Conservation (phyloP, 2,888 invertebrate genomes). For the Lochmaea capreae region DNA sequence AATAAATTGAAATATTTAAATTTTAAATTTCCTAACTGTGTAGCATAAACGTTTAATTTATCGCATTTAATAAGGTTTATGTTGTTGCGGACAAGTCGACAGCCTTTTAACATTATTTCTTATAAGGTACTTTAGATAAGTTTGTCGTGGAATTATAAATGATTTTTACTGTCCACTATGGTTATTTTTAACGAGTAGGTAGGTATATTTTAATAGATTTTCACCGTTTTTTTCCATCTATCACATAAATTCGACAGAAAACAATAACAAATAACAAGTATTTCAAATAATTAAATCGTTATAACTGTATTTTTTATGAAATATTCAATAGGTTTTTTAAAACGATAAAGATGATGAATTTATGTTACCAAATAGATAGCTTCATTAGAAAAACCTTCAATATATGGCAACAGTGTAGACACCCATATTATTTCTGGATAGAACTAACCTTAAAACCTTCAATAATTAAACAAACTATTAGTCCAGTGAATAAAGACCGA, state of each 20-base stretch:
- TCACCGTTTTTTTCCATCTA: neutral
- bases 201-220: neutral
- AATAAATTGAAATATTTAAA: constrained; percentile 16
- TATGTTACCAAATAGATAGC: too few species aligned
- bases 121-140: constrained; percentile 13
- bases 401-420: too few species aligned
- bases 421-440: too few species aligned
- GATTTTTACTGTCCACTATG: neutral
- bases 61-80: constrained; percentile 15
- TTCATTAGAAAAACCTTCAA: neutral
- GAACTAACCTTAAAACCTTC: too few species aligned
- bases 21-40: constrained; percentile 20
- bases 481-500: too few species aligned
- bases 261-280: neutral
- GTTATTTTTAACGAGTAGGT: neutral
- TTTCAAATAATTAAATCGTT: neutral
- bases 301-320: too few species aligned
- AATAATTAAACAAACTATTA: too few species aligned
- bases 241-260: neutral
- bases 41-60: constrained; percentile 9
- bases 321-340: too few species aligned
- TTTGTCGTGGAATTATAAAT: neutral
- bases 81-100: constrained; percentile 3
- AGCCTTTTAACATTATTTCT: constrained; percentile 13
- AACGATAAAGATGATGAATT: too few species aligned